These are phyloP conservation scores for Sinosuthora webbiana DNA, from an alignment of 2,113 vertebrate genomes.

Conservation along the genomic window DNA sequence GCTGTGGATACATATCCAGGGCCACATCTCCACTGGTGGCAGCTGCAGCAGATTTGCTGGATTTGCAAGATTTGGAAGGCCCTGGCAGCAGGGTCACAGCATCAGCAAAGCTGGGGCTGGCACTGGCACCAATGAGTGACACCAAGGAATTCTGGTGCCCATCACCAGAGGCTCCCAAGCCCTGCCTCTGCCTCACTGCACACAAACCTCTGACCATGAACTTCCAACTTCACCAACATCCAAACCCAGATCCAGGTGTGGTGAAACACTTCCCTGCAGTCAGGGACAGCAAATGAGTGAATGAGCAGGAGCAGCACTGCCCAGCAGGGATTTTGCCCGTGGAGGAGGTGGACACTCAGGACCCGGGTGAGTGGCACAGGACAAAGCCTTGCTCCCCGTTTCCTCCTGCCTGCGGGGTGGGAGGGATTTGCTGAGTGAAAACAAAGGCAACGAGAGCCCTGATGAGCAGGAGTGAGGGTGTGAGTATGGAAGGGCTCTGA, in stretches of 20 bases:
- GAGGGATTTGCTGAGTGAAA: background rate
- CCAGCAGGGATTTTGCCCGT: fast-evolving
- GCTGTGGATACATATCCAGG: background rate
- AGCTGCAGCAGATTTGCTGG: background rate
- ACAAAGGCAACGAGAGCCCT: fast-evolving
- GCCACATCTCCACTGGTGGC: background rate
- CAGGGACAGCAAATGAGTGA: background rate
- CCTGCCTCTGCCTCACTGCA: background rate
- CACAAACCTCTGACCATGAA: background rate
- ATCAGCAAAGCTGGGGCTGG: background rate
- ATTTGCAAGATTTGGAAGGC: background rate
- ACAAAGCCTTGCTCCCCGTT: background rate
- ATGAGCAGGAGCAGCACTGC: background rate
- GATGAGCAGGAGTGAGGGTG: background rate
- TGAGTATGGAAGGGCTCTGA: background rate
- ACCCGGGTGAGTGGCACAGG: background rate
- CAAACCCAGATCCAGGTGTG: background rate
- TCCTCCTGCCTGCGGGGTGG: background rate
- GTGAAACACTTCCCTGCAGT: background rate
- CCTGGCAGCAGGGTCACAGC: background rate
- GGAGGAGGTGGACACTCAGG: background rate
- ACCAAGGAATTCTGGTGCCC: background rate
- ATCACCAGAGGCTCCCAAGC: background rate
- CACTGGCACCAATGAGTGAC: fast-evolving
- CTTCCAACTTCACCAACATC: fast-evolving